Conservation (phyloP, 2,797 vertebrate genomes). For the Platyrinchus mystaceus region DNA sequence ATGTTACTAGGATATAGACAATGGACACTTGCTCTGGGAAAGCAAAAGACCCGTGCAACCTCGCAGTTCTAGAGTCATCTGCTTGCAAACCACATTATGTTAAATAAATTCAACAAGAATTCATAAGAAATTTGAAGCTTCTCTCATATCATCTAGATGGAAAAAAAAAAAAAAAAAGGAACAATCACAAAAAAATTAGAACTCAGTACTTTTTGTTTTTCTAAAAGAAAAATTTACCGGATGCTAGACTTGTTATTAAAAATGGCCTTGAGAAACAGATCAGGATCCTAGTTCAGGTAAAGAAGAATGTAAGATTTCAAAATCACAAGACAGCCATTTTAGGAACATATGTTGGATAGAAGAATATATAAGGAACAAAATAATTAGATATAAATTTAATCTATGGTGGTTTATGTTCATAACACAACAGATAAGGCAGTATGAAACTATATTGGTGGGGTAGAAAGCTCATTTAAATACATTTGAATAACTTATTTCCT, state of each 20-base stretch:
- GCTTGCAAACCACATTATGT: background rate
- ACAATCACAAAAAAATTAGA: background rate
- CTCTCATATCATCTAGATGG: background rate
- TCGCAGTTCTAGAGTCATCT: background rate
- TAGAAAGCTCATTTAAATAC: constrained; percentile 37
- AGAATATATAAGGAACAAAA: background rate
- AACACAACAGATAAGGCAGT: background rate
- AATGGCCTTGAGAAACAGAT: background rate
- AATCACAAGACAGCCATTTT: background rate
- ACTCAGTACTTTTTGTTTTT: background rate
- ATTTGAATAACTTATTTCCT: constrained; percentile 59
- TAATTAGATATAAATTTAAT: constrained; percentile 22
- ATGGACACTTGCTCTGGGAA: background rate
- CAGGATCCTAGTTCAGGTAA: background rate
- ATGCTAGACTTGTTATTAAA: background rate
- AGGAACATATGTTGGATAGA: background rate
- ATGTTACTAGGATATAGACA: background rate
- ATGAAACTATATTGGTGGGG: background rate
- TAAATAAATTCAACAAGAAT: background rate
- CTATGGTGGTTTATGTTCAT: background rate
- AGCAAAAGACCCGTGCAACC: background rate
- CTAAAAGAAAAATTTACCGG: background rate
- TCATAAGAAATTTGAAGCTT: background rate
- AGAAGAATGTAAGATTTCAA: background rate
- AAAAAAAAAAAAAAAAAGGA: background rate